Conservation (phyloP, 2,797 vertebrate genomes). For the Harpagifer antarcticus region DNA sequence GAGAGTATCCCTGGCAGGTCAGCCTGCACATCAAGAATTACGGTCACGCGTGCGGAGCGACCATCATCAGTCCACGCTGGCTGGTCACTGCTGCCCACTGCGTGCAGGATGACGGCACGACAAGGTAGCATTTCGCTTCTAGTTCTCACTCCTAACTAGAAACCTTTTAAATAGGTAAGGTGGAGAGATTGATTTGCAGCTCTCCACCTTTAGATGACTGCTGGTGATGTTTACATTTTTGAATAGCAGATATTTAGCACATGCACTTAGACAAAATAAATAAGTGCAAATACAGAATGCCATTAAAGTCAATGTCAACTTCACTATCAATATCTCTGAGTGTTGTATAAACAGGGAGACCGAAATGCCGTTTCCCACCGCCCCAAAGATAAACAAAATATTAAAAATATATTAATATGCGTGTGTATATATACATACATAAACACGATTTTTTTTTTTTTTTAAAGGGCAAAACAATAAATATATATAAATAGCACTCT, state of each 20-base stretch:
- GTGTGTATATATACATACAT: too few species aligned
- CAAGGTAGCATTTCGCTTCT: conserved; percentile 76
- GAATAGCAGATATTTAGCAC: neutral
- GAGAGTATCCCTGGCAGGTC: conserved; percentile 97
- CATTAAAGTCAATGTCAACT: neutral
- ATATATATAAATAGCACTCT: too few species aligned
- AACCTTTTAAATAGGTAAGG: neutral
- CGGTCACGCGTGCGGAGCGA: conserved; percentile 92
- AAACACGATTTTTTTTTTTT: too few species aligned
- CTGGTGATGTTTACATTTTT: neutral
- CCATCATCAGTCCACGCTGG: conserved; percentile 88
- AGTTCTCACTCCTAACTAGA: neutral
- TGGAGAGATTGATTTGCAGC: neutral
- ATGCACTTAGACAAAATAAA: neutral
- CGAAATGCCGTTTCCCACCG: too few species aligned
- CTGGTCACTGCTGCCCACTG: conserved; percentile 96
- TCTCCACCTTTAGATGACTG: neutral
- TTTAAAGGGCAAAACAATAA: too few species aligned
- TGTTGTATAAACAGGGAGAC: too few species aligned
- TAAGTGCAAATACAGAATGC: neutral
- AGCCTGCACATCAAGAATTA: conserved; percentile 87
- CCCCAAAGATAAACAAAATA: too few species aligned
- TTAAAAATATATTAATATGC: too few species aligned
- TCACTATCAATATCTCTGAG: too few species aligned
- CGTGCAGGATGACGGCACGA: conserved; percentile 80